Conservation (phyloP, 2,888 invertebrate genomes). For the Yponomeuta plumbellus region DNA sequence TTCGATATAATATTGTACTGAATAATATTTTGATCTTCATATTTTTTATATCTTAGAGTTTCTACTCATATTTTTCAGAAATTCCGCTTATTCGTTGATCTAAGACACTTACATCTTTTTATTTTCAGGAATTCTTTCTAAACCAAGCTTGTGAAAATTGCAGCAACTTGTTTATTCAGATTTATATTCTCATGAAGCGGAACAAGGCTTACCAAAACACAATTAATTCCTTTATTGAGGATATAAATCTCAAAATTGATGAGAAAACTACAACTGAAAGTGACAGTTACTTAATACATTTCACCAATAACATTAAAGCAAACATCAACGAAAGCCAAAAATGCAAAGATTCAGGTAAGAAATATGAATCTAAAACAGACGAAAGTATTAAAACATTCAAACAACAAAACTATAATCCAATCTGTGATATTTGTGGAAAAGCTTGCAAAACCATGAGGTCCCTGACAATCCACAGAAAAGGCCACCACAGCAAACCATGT, state of each 20-base stretch:
- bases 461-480: constrained; percentile 34
- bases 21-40: background rate
- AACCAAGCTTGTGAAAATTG: constrained; percentile 1
- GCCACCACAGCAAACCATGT: constrained; percentile 37
- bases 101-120: background rate
- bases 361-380: no score
- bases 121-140: constrained; percentile 4
- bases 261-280: background rate
- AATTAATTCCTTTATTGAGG: background rate
- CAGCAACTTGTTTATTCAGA: background rate
- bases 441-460: constrained; percentile 28
- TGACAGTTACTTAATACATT: background rate
- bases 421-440: constrained; percentile 41
- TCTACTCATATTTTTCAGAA: no score
- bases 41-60: no score
- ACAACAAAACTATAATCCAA: constrained; percentile 22
- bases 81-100: no score
- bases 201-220: background rate
- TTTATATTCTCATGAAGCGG: background rate
- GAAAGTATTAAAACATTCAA: no score
- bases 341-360: background rate
- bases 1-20: background rate
- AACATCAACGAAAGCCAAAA: background rate
- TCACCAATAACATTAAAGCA: background rate
- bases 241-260: background rate